Evolutionary conservation across 2,888 invertebrate genomes (phyloP).

Genomic region (Habroteleia sp.): DNA sequence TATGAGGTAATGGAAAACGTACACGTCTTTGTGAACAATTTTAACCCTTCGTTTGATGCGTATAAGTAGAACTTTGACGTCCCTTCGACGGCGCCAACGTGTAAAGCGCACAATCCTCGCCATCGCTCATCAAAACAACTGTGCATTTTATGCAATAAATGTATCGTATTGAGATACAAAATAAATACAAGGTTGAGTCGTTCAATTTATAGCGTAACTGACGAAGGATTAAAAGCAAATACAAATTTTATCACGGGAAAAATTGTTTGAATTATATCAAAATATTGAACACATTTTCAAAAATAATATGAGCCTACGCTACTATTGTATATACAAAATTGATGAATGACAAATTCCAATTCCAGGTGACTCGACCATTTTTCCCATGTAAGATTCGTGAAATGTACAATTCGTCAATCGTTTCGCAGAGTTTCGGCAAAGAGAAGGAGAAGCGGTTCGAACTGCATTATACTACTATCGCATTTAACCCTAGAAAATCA

Average conservation of each 20-base stretch:
- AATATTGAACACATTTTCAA: slow-evolving; percentile 9
- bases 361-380: slow-evolving; percentile 20
- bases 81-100: too few relatives aligned
- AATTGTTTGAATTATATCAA: slow-evolving; percentile 18
- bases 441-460: slow-evolving; percentile 36
- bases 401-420: slow-evolving; percentile 47
- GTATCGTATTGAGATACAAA: not conserved
- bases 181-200: not conserved
- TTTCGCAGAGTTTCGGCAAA: slow-evolving; percentile 33
- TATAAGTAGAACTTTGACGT: too few relatives aligned
- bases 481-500: slow-evolving; percentile 22
- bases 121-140: too few relatives aligned
- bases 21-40: slow-evolving; percentile 5
- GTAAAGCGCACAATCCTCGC: too few relatives aligned
- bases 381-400: slow-evolving; percentile 38
- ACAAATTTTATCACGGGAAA: slow-evolving; percentile 26
- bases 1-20: slow-evolving; percentile 30
- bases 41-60: slow-evolving; percentile 23
- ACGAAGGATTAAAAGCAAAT: slow-evolving; percentile 22
- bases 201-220: not conserved
- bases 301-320: slow-evolving; percentile 4
- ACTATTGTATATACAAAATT: slow-evolving; percentile 38
- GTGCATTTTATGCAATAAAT: too few relatives aligned
- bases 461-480: slow-evolving; percentile 15
- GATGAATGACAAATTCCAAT: slow-evolving; percentile 24